Conservation (phyloP, 2,113 vertebrate genomes). For the Abramis brama region DNA sequence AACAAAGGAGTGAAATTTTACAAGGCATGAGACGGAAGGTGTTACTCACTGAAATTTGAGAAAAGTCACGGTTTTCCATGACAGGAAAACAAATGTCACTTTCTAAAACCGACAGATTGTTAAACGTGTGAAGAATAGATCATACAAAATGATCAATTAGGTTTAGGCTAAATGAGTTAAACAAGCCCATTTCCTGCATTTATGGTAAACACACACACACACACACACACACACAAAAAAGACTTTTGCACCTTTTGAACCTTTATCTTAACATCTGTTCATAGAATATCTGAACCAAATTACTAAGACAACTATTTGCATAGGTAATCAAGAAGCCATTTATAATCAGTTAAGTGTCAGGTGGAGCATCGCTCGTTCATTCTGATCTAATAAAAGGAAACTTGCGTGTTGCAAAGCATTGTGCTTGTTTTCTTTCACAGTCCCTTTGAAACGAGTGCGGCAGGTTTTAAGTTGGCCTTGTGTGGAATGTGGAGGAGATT, state of each 20-base stretch:
- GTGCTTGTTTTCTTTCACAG: slow-evolving; percentile 32
- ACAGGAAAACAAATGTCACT: slow-evolving; percentile 28
- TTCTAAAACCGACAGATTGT: neutral
- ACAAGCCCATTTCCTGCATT: neutral
- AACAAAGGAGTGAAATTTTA: slow-evolving; percentile 44
- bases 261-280: slow-evolving; percentile 22
- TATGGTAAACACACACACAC: neutral
- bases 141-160: neutral
- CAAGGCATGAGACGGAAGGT: slow-evolving; percentile 20
- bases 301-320: slow-evolving; percentile 23
- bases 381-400: slow-evolving; percentile 45
- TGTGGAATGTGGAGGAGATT: slow-evolving; percentile 38
- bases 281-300: slow-evolving; percentile 15
- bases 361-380: neutral
- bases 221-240: neutral
- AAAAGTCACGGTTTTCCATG: slow-evolving; percentile 12
- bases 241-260: slow-evolving; percentile 26
- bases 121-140: neutral
- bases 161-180: slow-evolving; percentile 1
- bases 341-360: slow-evolving; percentile 22
- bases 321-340: slow-evolving; percentile 9
- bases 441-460: slow-evolving; percentile 33
- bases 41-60: slow-evolving; percentile 18
- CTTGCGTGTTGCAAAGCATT: slow-evolving; percentile 1
- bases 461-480: slow-evolving; percentile 24